Percentiles rank a stretch among this genome's conserved stretches.
These are phyloP conservation scores for Crenuchus spilurus DNA, from an alignment of 2,797 vertebrate species.

Conservation along the genomic window DNA sequence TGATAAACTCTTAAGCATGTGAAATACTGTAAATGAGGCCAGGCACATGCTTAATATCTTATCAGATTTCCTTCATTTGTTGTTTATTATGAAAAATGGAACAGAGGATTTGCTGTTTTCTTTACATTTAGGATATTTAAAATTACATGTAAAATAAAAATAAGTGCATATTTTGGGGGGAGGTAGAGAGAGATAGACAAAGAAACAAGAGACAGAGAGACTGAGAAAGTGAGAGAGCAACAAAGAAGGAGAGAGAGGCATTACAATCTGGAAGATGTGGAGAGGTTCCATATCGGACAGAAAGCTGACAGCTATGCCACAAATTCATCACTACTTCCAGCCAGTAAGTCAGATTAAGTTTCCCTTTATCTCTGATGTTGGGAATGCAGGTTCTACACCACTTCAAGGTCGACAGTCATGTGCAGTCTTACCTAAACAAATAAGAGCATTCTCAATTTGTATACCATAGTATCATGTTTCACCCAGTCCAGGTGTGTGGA, in stretches of 20 bases:
- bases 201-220: too few species aligned
- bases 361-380: slow-evolving; percentile 12
- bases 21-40: background rate
- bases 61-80: background rate
- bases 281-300: background rate
- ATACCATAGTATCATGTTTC: slow-evolving; percentile 14
- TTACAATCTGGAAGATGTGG: background rate
- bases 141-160: too few species aligned
- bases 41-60: background rate
- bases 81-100: background rate
- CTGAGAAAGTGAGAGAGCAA: too few species aligned
- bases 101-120: background rate
- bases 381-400: background rate
- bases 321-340: slow-evolving; percentile 1
- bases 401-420: slow-evolving; percentile 3
- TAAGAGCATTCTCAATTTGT: slow-evolving; percentile 11
- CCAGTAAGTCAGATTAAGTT: background rate
- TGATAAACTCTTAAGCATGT: too few species aligned
- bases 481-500: slow-evolving; percentile 19
- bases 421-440: slow-evolving; percentile 1
- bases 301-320: background rate
- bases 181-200: too few species aligned
- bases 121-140: background rate
- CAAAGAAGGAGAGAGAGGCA: background rate
- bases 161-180: too few species aligned